Evolutionary conservation across 2,888 invertebrate genomes (phyloP), one percentile per base, ranked within the genome.

Genomic region (Sericinus montela): DNA sequence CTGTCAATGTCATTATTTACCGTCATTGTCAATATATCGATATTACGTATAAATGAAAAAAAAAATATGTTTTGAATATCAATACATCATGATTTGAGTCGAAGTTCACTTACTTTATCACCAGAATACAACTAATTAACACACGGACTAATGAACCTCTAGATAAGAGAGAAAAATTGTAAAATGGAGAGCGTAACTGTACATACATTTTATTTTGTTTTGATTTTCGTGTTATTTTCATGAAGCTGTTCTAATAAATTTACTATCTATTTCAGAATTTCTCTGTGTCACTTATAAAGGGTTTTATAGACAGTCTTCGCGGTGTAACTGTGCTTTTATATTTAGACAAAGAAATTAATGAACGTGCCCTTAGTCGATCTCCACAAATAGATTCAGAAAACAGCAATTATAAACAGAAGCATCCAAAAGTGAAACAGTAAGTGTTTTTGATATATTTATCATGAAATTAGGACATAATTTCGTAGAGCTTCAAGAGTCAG

Each of bases 291-390:
- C 80, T 94, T 62, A 89, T 92, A 61, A 91, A 92, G 74, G 96
- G 96, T 5, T 86, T 94, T 54, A 90, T 92, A 69, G 96, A 96
- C 77, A 96, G 96, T 75, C 90, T 95, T 57, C 92, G 92, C 66
- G 96, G 96, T 56, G 92, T 94, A 64, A 88, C 93, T 13, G 92
- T 94, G 48, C 90, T 96, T 57, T 92, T 94, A 69, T 93, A 93
- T 74, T 90, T 96, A 78, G 95, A 95, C 79, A 94, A 93, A 71
- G 94, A 94, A 84, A 93, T 95, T 52, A 93, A 93, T 68, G 91
- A 93, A 65, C 87, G 91, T 52, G 85, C 90, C 13, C 64, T 90
- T 38, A 79, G 90, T 63, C 90, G 90, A 60, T 88, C 91, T 38
- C 90, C 92, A 40, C 80, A 87, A 48, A 81, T 83, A 53, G 83